These are phyloP conservation scores for Chloroceryle aenea DNA, from an alignment of 2,113 vertebrate species.

Conservation along the genomic window DNA sequence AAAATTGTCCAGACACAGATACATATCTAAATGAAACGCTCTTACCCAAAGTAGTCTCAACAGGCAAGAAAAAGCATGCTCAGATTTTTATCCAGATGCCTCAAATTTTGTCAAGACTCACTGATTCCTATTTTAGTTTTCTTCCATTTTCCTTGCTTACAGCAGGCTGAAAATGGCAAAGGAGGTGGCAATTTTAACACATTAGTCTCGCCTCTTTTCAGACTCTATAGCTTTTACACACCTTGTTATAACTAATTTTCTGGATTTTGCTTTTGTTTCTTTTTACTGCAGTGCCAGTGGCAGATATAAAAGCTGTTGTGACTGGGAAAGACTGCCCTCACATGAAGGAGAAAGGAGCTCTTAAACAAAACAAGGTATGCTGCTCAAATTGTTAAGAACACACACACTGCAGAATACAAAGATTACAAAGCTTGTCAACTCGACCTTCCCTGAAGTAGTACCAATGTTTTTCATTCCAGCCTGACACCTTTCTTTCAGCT, in stretches of 20 bases:
- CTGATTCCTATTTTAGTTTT: background rate
- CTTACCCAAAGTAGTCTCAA: background rate
- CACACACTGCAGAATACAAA: background rate
- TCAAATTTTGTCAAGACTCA: background rate
- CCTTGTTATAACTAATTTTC: background rate
- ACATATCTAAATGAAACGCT: background rate
- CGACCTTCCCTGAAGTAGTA: background rate
- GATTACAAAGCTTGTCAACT: background rate
- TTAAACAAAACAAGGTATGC: conserved; percentile 98
- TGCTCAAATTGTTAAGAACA: background rate
- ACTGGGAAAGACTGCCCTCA: conserved; percentile 99
- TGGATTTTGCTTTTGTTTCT: conserved; percentile 31
- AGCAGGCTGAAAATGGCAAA: background rate
- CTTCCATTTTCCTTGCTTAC: background rate
- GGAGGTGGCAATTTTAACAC: background rate
- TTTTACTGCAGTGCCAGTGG: conserved; percentile 90
- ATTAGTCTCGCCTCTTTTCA: background rate
- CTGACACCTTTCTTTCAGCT: background rate
- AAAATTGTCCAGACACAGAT: background rate
- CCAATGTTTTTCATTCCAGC: background rate
- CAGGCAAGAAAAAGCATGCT: background rate
- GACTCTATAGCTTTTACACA: background rate
- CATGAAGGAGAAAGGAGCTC: conserved; percentile 99
- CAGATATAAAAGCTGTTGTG: conserved; percentile 98
- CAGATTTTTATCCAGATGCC: background rate